Evolutionary conservation across 2,888 invertebrate species (phyloP), one percentile per base, ranked within the genome.

Genomic region (Drosophila acutilabella): DNA sequence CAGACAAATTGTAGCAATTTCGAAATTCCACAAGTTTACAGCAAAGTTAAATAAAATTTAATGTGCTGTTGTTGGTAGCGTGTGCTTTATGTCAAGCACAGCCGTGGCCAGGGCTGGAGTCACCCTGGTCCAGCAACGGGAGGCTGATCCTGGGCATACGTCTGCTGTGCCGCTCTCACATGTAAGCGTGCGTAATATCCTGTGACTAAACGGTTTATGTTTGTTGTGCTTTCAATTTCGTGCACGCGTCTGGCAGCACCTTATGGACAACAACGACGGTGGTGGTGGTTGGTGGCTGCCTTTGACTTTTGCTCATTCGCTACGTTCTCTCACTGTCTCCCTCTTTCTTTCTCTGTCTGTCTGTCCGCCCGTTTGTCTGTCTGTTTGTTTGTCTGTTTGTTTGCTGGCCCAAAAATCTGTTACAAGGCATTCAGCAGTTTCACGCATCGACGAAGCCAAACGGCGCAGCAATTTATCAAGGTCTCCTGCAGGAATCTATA

Each of bases 181-280:
- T 88, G 89, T 81, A 81, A 90, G 88, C 90, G 91, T 89, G 90
- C 89, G 92, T 91, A 92, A 92, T 92, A 92, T 92, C 92, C 92
- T 92, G 92, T 92, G 91, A 92, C 92, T 92, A 92, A 92, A 92
- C 92, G 92, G 91, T 92, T 92, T 92, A 92, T 91, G 88, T 90
- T 90, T 91, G 91, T 91, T 89, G 88, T 83, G 85, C 90, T 91
- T 91, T 91, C 90, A 91, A 89, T 90, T 87, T 86, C 81, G 78
- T 80, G 76, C 88, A 84, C 84, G 82, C 84, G 89, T 75, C 73
- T 69, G 57, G 64, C 75, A 75, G 69, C 74, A 73, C 71, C 74
- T 78, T 74, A 52, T 62, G 64, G 14, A 38, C 20, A 23, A 51
- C 38, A n/a, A 20, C 6, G 30, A 6, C 33, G 38, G 30, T 38